Percentiles rank a stretch among this genome's conserved stretches.
These are phyloP conservation scores for Cuculus canorus DNA, from an alignment of 2,797 vertebrate species.

Conservation along the genomic window DNA sequence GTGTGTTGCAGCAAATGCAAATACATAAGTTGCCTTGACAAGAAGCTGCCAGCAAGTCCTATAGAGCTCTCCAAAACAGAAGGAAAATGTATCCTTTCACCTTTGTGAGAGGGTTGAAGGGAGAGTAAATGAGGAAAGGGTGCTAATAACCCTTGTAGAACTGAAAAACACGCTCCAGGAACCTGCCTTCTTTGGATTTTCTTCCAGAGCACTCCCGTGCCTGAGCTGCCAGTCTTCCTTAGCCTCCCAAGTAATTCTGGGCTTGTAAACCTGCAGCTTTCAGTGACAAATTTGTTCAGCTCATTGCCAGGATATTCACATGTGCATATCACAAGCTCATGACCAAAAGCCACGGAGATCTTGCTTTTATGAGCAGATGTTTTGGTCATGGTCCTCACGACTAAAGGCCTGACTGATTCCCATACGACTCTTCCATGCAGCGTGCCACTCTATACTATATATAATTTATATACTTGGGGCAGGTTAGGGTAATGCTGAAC, in stretches of 20 bases:
- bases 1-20: not conserved
- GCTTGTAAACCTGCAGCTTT: not conserved
- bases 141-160: not conserved
- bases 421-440: fast-evolving
- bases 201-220: not conserved
- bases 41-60: not conserved
- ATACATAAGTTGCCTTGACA: not conserved
- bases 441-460: fast-evolving
- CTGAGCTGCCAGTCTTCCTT: not conserved
- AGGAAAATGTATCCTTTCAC: not conserved
- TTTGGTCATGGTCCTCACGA: not conserved
- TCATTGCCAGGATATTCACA: not conserved
- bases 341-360: not conserved
- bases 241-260: not conserved
- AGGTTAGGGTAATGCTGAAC: not conserved
- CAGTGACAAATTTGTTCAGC: not conserved
- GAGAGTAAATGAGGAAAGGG: not conserved
- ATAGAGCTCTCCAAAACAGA: not conserved
- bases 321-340: not conserved
- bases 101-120: not conserved
- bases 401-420: not conserved
- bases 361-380: not conserved
- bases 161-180: not conserved
- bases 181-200: not conserved
- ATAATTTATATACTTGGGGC: not conserved